These are phyloP conservation scores for fruit fly (Drosophila melanogaster) DNA, from an alignment of 1,140 invertebrate genomes.

Conservation along the genomic window DNA sequence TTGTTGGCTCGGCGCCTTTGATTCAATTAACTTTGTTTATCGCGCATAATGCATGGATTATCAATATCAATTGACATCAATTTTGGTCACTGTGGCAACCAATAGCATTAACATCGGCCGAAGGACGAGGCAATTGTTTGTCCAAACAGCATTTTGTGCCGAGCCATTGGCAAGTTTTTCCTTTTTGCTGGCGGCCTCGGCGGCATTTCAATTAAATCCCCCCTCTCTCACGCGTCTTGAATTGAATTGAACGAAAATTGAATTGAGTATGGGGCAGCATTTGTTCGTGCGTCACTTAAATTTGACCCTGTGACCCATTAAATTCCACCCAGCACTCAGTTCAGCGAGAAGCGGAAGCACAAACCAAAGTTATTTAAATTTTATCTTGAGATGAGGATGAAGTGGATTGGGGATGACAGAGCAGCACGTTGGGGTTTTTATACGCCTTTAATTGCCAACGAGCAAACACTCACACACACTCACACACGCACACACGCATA, in stretches of 20 bases:
- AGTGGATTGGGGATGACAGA: conserved; percentile 41
- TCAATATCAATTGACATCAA: conserved; percentile 68
- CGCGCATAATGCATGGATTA: conserved; percentile 66
- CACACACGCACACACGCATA: neutral
- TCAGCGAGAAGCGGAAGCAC: conserved; percentile 17
- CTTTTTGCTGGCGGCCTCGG: conserved; percentile 15
- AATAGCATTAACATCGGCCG: conserved; percentile 33
- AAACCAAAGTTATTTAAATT: conserved; percentile 46
- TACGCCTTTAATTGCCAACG: conserved; percentile 53
- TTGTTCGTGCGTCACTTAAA: conserved; percentile 34
- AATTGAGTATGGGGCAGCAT: conserved; percentile 37
- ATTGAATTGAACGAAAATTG: conserved; percentile 63
- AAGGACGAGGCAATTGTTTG: conserved; percentile 21
- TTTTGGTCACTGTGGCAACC: conserved; percentile 36
- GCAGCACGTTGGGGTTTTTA: conserved; percentile 9
- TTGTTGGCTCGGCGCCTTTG: conserved; percentile 21
- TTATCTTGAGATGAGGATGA: conserved; percentile 38
- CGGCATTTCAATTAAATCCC: conserved; percentile 56
- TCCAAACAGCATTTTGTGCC: conserved; percentile 36
- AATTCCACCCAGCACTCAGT: conserved; percentile 21
- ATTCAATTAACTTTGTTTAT: conserved; percentile 68
- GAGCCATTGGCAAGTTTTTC: conserved; percentile 43
- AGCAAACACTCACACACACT: conserved; percentile 9
- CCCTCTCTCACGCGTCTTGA: conserved; percentile 35
- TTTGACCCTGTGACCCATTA: conserved; percentile 60